Conservation (phyloP, 2,797 vertebrate genomes). For the Zonotrichia albicollis region DNA sequence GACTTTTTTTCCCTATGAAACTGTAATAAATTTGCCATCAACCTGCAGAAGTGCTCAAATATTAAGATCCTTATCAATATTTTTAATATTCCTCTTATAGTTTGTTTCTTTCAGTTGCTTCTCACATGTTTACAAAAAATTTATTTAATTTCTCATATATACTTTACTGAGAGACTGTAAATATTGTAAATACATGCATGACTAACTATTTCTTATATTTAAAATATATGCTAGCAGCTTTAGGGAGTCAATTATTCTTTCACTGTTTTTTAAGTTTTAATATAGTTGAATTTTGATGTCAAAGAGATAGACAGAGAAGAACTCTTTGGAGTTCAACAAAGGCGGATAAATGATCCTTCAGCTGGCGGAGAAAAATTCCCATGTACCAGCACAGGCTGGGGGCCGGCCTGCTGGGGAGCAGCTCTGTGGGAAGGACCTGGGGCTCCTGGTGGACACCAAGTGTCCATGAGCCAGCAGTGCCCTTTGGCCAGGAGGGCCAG, state of each 20-base stretch:
- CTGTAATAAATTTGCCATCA: background rate
- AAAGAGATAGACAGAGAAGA: background rate
- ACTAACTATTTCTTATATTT: background rate
- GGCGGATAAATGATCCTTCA: background rate
- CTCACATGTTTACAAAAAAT: slow-evolving; percentile 1
- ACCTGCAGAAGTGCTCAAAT: slow-evolving; percentile 18
- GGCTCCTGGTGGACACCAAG: background rate
- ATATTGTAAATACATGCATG: background rate
- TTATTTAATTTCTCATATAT: slow-evolving; percentile 4
- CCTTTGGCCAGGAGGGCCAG: background rate
- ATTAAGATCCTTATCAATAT: background rate
- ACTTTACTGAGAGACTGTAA: background rate
- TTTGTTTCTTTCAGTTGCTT: slow-evolving; percentile 30
- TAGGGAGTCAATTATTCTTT: background rate
- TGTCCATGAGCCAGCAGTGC: background rate
- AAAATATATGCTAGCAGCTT: background rate
- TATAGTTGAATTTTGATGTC: background rate
- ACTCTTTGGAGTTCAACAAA: background rate
- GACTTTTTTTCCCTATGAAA: background rate
- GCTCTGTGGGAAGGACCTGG: background rate
- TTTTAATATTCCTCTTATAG: background rate
- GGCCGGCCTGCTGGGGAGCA: background rate
- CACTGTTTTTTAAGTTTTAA: background rate
- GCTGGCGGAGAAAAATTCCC: background rate
- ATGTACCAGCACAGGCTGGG: background rate